These are phyloP conservation scores for Nerophis ophidion DNA, from an alignment of 2,113 vertebrate genomes.

Conservation along the genomic window DNA sequence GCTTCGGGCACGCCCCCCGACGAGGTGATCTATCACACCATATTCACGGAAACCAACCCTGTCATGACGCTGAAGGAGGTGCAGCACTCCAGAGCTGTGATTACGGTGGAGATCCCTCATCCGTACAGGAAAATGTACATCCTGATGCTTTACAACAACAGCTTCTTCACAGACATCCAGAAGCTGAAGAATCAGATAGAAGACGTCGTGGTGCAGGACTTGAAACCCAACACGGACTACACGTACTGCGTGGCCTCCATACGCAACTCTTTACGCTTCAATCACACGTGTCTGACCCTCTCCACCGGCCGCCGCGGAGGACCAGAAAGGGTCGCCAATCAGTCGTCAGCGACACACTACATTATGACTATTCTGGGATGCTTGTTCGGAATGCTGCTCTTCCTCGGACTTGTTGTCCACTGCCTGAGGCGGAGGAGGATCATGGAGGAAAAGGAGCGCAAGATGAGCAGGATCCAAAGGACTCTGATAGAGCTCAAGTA, in stretches of 20 bases:
- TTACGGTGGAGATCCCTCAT: conserved; percentile 86
- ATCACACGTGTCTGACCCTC: conserved; percentile 93
- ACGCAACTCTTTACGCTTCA: conserved; percentile 85
- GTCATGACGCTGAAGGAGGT: conserved; percentile 81
- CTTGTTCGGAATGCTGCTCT: conserved; percentile 91
- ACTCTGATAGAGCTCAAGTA: conserved; percentile 94
- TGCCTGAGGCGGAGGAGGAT: conserved; percentile 83
- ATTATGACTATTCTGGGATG: conserved; percentile 95
- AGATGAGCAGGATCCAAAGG: conserved; percentile 84
- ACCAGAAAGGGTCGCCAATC: conserved; percentile 60
- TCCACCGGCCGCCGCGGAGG: conserved; percentile 72
- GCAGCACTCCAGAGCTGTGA: conserved; percentile 78
- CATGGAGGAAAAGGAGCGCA: conserved; percentile 78
- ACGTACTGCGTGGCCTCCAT: conserved; percentile 95
- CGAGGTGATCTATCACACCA: conserved; percentile 73
- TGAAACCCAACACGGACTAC: conserved; percentile 89
- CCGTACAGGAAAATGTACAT: conserved; percentile 94
- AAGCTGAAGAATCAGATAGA: conserved; percentile 81
- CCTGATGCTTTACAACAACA: conserved; percentile 89
- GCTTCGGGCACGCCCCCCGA: conserved; percentile 83
- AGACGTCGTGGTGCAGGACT: conserved; percentile 82
- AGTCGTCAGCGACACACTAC: conserved; percentile 91
- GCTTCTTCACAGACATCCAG: conserved; percentile 85
- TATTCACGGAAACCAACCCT: conserved; percentile 74
- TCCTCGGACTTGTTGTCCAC: conserved; percentile 85